phyloP scores from a whole-genome alignment of 2,888 invertebrate genomes.

The Hecatera dysodea region DNA sequence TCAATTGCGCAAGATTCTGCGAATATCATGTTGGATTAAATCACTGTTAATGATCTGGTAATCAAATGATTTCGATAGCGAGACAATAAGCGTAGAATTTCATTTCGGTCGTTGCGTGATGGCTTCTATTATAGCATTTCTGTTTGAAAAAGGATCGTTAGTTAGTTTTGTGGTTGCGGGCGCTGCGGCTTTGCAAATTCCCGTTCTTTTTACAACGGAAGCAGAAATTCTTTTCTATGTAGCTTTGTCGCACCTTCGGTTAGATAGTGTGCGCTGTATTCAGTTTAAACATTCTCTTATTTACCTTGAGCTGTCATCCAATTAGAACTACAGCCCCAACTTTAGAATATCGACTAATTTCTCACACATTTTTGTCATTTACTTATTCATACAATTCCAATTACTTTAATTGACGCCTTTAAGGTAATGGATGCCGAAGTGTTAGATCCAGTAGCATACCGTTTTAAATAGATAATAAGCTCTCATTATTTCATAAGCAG shows the following conservation, averaged over 20 bases:
- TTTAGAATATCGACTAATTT: slow-evolving; percentile 4
- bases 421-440: slow-evolving; percentile 33
- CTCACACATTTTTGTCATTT: slow-evolving; percentile 12
- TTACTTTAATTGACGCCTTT: slow-evolving; percentile 48
- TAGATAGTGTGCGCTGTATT: background rate
- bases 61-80: slow-evolving; percentile 48
- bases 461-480: slow-evolving; percentile 48
- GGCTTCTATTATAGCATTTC: slow-evolving; percentile 10
- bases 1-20: slow-evolving; percentile 45
- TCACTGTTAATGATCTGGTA: slow-evolving; percentile 54
- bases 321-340: slow-evolving; percentile 3
- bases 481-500: slow-evolving; percentile 56
- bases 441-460: slow-evolving; percentile 27
- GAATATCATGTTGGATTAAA: slow-evolving; percentile 53
- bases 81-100: slow-evolving; percentile 54
- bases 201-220: background rate
- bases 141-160: slow-evolving; percentile 2
- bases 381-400: slow-evolving; percentile 30
- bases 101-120: slow-evolving; percentile 46
- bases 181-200: background rate
- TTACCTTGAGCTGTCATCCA: slow-evolving; percentile 5
- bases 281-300: background rate
- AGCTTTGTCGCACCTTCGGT: background rate
- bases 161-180: slow-evolving; percentile 6
- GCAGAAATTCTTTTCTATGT: background rate